Conservation (phyloP, 2,888 invertebrate genomes). For the Andrena marginata region DNA sequence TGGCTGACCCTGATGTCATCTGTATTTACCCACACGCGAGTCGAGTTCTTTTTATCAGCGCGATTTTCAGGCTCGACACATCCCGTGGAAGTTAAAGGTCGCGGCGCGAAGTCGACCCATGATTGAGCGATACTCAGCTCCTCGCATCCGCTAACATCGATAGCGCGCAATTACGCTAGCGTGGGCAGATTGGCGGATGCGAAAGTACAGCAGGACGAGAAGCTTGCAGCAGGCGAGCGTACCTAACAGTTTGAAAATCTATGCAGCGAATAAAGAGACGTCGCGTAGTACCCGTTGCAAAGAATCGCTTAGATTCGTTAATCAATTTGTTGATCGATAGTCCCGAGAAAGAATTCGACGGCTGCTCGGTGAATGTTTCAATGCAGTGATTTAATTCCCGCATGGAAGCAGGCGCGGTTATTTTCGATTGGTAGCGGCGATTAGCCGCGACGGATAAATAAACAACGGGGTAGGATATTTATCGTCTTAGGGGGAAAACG, state of each 20-base stretch:
- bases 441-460: neutral
- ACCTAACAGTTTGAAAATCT: too few species aligned
- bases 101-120: neutral
- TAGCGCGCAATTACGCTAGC: slow-evolving; percentile 18
- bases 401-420: neutral
- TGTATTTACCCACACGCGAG: too few species aligned
- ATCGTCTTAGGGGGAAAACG: neutral
- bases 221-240: neutral
- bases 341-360: too few species aligned
- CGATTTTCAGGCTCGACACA: too few species aligned
- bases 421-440: neutral
- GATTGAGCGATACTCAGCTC: slow-evolving; percentile 8
- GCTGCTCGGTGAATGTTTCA: neutral
- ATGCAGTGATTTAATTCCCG: neutral
- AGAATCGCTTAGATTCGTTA: too few species aligned
- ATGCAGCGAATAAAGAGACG: too few species aligned
- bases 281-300: too few species aligned
- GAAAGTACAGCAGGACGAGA: slow-evolving; percentile 30
- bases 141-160: slow-evolving; percentile 16
- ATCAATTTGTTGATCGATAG: too few species aligned
- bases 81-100: too few species aligned
- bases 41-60: too few species aligned
- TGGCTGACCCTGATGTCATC: too few species aligned
- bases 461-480: neutral
- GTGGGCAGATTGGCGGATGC: slow-evolving; percentile 23